These are phyloP conservation scores for Drosophila leonis DNA, from an alignment of 2,888 invertebrate genomes.

Conservation along the genomic window DNA sequence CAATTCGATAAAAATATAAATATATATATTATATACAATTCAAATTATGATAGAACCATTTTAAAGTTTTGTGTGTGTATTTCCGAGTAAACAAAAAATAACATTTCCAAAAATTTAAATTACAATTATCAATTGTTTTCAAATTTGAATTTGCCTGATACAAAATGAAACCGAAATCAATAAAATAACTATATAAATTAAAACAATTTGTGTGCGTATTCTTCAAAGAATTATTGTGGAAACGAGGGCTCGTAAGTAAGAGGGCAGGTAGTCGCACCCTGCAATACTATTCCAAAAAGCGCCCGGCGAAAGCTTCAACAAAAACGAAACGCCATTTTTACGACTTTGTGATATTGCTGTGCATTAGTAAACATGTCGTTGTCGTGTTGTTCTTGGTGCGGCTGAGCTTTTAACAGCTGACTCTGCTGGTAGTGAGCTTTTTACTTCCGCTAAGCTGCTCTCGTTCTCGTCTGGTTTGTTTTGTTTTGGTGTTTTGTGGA, in stretches of 20 bases:
- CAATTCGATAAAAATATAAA: slow-evolving; percentile 30
- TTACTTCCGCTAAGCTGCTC: slow-evolving; percentile 17
- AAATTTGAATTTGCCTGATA: slow-evolving; percentile 65
- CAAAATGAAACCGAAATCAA: slow-evolving; percentile 70
- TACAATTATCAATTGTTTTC: slow-evolving; percentile 66
- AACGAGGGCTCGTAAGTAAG: not conserved
- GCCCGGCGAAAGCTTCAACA: slow-evolving; percentile 23
- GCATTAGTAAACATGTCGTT: slow-evolving; percentile 46
- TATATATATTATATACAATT: slow-evolving; percentile 46
- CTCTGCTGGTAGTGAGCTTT: slow-evolving; percentile 62
- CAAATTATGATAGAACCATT: slow-evolving; percentile 69
- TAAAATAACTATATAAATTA: slow-evolving; percentile 69
- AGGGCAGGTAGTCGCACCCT: too few species aligned
- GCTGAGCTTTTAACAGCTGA: slow-evolving; percentile 67
- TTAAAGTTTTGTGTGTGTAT: slow-evolving; percentile 75
- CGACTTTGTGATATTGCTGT: not conserved
- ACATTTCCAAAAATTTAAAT: slow-evolving; percentile 55
- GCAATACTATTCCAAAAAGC: not conserved
- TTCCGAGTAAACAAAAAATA: slow-evolving; percentile 54
- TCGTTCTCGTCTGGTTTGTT: slow-evolving; percentile 55
- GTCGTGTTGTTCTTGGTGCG: slow-evolving; percentile 26
- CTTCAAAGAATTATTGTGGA: not conserved
- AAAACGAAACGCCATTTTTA: slow-evolving; percentile 8
- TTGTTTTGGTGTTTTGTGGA: slow-evolving; percentile 53
- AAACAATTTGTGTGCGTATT: not conserved